Evolutionary conservation across 2,113 vertebrate species (phyloP).

Genomic region (Cavia porcellus): DNA sequence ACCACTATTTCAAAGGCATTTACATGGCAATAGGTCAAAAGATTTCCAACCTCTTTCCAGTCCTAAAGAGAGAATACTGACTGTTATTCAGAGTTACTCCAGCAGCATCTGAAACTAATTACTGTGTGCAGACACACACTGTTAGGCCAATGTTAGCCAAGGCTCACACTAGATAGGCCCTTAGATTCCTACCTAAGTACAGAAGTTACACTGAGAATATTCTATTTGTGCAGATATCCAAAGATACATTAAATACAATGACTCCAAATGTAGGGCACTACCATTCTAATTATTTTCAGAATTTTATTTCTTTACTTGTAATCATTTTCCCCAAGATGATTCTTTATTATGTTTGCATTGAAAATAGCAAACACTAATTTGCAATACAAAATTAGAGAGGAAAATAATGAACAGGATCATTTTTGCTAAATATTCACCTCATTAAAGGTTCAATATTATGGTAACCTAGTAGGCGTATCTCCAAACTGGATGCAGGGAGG

Average conservation of each 20-base stretch:
- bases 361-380: constrained; percentile 66
- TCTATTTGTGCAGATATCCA: constrained; percentile 48
- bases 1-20: background rate
- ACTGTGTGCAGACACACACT: background rate
- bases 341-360: constrained; percentile 57
- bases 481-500: background rate
- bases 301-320: constrained; percentile 14
- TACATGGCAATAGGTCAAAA: background rate
- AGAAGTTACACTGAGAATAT: constrained; percentile 30
- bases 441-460: background rate
- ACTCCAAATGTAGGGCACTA: constrained; percentile 21
- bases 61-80: background rate
- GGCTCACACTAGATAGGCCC: background rate
- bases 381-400: constrained; percentile 20
- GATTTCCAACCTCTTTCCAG: background rate
- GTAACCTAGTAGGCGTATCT: background rate
- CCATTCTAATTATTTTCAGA: constrained; percentile 46
- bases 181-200: background rate
- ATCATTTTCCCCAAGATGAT: constrained; percentile 52
- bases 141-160: background rate
- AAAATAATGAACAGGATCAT: background rate
- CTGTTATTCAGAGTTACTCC: background rate
- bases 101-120: background rate
- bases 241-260: background rate
- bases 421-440: constrained; percentile 18